Evolutionary conservation across 2,113 vertebrate genomes (phyloP), one percentile per base, ranked within the genome.

Genomic region (Aphelocoma coerulescens): DNA sequence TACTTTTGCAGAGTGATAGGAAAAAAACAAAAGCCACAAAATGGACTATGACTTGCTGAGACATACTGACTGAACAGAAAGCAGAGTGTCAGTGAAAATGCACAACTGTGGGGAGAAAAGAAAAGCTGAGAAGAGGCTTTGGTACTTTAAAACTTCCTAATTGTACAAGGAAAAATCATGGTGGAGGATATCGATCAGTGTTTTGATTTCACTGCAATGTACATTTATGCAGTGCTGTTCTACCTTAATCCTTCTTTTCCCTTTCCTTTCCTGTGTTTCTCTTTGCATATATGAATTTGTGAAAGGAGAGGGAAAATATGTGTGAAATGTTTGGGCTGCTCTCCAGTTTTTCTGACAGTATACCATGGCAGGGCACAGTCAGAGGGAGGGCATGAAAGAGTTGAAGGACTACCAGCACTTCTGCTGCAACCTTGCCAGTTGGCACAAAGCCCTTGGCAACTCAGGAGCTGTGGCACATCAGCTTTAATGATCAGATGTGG

Each of bases 401-500:
- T 4, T 61, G 58, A 62, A 58, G 35, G 43, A 49, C 13, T 22
- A 30, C 30, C 9, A 62, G 39, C 27, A 52, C 1, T 2, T 35
- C 27, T 65, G 33, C n/a, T 26, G 39, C 35, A 66, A 61, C 46
- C 24, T 54, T 78, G 43, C 32, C 15, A 30, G 33, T 20, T 0
- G 1, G 63, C 27, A 44, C 16, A 66, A 58, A 55, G 51, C 10
- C 61, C 2, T 0, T 39, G n/a, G 68, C 27, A 3, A 14, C 16
- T n/a, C 14, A 54, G 23, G 22, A 2, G 0, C 72, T 27, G 7
- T 17, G 16, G 33, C 44, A 51, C 30, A 12, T 51, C 1, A 2
- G 6, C n/a, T 81, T 80, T 77, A 49, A 58, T 0, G 2, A 61
- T 23, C n/a, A 49, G 41, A 66, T 1, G 1, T 1, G 3, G 30